Base-by-base conservation (phyloP, 2,888 invertebrate genomes). In the Oxystoma pomonae region DNA sequence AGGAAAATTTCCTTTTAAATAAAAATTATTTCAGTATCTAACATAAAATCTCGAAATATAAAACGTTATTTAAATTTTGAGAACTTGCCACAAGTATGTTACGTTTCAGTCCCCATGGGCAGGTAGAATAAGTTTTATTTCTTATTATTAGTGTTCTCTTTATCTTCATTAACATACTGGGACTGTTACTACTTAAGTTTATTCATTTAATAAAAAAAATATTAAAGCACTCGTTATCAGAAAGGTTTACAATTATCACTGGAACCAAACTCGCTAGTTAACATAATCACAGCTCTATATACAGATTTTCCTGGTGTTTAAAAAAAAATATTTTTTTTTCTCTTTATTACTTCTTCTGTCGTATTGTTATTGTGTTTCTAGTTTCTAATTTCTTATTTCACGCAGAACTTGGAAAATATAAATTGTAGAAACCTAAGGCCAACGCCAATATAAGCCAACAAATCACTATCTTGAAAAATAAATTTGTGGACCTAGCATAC, bases 191-290 rank as follows among this genome's bases (percentile, higher is more conserved):
- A n/a, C n/a, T n/a, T n/a, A n/a, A n/a, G n/a, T n/a, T n/a, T n/a
- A n/a, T n/a, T n/a, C n/a, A n/a, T n/a, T n/a, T n/a, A 94, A 94
- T 1, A 91, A 81, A 20, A 91, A 83, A 75, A 94, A 93, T 61
- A 93, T 85, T 2, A 90, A 74, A 73, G 90, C 91, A 74, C 91
- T 90, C 22, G 87, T 85, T 2, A 88, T 78, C 9, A 90, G 89
- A 75, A 86, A 85, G 58, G 86, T 81, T 58, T 84, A 82, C 74
- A 93, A 92, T 57, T 90, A 9, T 87, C 87, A n/a, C 88, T 84
- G 0, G 91, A 91, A 73, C 93, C 92, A 71, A 92, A 92, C 78
- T 93, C 93, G 12, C 93, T 93, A 0, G 92, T 92, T 68, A 92
- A 82, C 93, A 93, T 93, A 1, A 92, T 90, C 19, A 92, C 87